These are phyloP conservation scores for Halictus quadricinctus DNA, from an alignment of 2,888 invertebrate genomes.

Conservation along the genomic window DNA sequence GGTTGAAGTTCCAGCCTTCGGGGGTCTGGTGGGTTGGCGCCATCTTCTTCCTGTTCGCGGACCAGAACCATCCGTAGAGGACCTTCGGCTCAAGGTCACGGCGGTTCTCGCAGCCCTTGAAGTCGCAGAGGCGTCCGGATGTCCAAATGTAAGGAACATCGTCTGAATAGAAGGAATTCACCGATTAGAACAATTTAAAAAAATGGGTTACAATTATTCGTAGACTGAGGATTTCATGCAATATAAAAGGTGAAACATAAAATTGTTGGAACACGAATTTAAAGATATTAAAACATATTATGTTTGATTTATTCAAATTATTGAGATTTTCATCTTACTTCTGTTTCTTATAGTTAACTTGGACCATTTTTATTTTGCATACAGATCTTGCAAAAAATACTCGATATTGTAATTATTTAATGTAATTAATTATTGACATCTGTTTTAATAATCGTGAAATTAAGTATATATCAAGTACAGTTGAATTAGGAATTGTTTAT, in stretches of 20 bases:
- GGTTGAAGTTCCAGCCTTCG: slow-evolving; percentile 91
- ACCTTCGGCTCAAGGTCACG: slow-evolving; percentile 93
- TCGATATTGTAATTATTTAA: neutral
- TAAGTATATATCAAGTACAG: neutral
- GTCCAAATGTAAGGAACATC: slow-evolving; percentile 97
- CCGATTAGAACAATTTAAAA: neutral
- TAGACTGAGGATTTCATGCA: neutral
- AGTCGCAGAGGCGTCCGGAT: slow-evolving; percentile 95
- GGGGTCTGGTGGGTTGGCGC: slow-evolving; percentile 90
- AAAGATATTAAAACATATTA: too few relatives aligned
- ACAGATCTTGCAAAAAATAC: too few relatives aligned
- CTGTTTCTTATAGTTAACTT: too few relatives aligned
- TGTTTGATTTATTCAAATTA: too few relatives aligned
- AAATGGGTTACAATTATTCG: neutral
- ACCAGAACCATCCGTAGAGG: slow-evolving; percentile 96
- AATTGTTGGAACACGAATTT: too few relatives aligned
- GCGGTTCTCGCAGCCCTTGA: slow-evolving; percentile 95
- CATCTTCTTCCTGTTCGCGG: slow-evolving; percentile 93
- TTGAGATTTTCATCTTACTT: too few relatives aligned
- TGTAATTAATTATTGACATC: neutral
- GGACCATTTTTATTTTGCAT: too few relatives aligned
- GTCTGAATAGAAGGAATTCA: slow-evolving; percentile 83
- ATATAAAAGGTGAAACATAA: neutral
- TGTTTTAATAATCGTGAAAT: neutral
- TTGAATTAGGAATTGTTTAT: neutral